Conservation (phyloP, 2,888 invertebrate genomes). For the Teleiodes luculella region DNA sequence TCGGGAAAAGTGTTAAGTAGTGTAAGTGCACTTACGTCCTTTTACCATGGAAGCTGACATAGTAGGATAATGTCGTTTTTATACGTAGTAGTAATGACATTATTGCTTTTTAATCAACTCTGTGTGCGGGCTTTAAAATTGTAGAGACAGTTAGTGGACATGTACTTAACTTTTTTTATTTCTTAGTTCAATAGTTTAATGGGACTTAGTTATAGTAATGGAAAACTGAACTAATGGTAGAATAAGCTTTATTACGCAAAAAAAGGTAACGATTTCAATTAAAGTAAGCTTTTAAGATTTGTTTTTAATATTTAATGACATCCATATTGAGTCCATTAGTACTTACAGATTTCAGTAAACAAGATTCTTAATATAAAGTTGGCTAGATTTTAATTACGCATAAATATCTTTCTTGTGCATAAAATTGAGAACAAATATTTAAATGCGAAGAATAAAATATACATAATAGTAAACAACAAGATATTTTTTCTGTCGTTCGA, state of each 20-base stretch:
- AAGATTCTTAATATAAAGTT: too few relatives aligned
- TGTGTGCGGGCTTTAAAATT: conserved; percentile 49
- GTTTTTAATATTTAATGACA: too few relatives aligned
- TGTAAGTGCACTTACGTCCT: conserved; percentile 10
- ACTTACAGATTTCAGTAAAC: too few relatives aligned
- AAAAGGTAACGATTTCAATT: too few relatives aligned
- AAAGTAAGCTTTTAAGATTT: too few relatives aligned
- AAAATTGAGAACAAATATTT: too few relatives aligned
- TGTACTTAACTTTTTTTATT: not conserved
- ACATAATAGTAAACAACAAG: too few relatives aligned
- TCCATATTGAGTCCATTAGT: too few relatives aligned
- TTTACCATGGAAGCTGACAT: conserved; percentile 12
- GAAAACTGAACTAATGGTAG: not conserved
- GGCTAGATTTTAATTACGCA: too few relatives aligned
- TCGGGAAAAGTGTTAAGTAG: conserved; percentile 1
- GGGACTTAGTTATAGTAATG: not conserved
- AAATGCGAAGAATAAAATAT: too few relatives aligned
- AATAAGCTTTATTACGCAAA: not conserved
- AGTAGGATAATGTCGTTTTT: conserved; percentile 55
- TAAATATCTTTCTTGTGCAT: too few relatives aligned
- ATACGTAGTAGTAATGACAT: conserved; percentile 52
- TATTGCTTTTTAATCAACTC: conserved; percentile 66
- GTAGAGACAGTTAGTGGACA: conserved; percentile 10
- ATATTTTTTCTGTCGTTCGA: conserved; percentile 22
- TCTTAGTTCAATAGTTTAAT: not conserved